A percentile compares a stretch with the other conserved stretches of the same genome.
These are phyloP conservation scores for Eurystomus glaucurus DNA, from an alignment of 2,797 vertebrate species.

Conservation along the genomic window DNA sequence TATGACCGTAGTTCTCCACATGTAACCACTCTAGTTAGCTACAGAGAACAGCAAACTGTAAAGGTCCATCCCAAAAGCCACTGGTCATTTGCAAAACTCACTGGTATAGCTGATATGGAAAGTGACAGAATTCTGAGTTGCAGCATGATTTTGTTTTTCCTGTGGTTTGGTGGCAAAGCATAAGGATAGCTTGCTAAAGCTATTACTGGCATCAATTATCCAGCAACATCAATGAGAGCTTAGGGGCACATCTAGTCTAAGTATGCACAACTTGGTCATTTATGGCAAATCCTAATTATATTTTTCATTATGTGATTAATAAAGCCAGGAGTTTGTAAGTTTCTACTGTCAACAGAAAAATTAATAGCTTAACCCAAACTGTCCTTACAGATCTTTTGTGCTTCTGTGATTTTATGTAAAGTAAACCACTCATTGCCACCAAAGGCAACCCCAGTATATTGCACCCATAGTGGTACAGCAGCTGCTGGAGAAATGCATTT, in stretches of 20 bases:
- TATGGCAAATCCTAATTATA: background rate
- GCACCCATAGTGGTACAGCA: background rate
- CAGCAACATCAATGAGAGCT: background rate
- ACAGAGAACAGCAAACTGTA: background rate
- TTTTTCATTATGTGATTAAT: background rate
- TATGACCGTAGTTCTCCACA: background rate
- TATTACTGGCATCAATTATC: background rate
- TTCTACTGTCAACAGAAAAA: background rate
- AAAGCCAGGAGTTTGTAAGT: background rate
- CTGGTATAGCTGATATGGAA: background rate
- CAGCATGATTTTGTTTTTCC: rapidly evolving
- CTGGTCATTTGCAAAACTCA: background rate
- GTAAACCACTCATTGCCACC: background rate
- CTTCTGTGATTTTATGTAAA: background rate
- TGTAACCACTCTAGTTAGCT: rapidly evolving
- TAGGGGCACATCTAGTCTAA: background rate
- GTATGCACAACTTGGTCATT: background rate
- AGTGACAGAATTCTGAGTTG: background rate
- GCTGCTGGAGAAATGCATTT: background rate
- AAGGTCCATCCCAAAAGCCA: background rate
- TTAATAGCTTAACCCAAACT: background rate
- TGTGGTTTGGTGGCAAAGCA: background rate
- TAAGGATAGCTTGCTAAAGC: background rate
- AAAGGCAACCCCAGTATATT: background rate
- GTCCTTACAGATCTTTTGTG: background rate